Conservation (phyloP, 2,888 invertebrate species). For the Dexiosoma caninum region DNA sequence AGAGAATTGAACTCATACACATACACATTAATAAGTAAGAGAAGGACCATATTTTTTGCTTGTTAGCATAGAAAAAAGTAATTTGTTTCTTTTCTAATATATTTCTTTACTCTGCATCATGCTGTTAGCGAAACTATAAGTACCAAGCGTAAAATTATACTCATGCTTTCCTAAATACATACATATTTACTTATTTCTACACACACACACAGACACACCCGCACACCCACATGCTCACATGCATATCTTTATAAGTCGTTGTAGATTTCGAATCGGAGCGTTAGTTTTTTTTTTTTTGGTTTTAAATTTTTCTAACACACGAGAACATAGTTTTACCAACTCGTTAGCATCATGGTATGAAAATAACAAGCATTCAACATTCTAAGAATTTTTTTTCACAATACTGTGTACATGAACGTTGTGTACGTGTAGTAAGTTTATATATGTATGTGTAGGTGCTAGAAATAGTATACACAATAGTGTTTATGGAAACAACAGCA, state of each 20-base stretch:
- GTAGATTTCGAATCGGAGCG: neutral
- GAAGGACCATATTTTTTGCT: slow-evolving; percentile 50
- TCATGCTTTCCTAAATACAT: slow-evolving; percentile 28
- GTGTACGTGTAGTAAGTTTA: neutral
- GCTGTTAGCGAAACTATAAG: slow-evolving; percentile 18
- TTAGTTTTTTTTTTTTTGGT: neutral
- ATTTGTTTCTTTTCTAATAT: slow-evolving; percentile 25
- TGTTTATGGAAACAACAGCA: neutral
- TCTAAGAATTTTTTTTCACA: slow-evolving; percentile 9
- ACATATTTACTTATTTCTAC: no score
- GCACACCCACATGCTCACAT: neutral
- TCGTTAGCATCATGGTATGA: slow-evolving; percentile 64
- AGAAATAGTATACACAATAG: slow-evolving; percentile 15
- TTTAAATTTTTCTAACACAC: slow-evolving; percentile 14
- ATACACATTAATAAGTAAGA: neutral
- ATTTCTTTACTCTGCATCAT: neutral
- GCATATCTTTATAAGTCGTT: neutral
- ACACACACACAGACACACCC: slow-evolving; percentile 4
- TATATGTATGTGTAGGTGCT: neutral
- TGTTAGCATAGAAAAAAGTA: slow-evolving; percentile 56
- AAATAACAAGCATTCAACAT: slow-evolving; percentile 54
- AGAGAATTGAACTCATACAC: neutral
- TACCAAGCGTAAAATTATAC: slow-evolving; percentile 34
- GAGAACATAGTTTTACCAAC: slow-evolving; percentile 49
- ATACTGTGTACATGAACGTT: no score